These are phyloP conservation scores for Xyrichtys novacula DNA, from an alignment of 2,797 vertebrate species.

Conservation along the genomic window DNA sequence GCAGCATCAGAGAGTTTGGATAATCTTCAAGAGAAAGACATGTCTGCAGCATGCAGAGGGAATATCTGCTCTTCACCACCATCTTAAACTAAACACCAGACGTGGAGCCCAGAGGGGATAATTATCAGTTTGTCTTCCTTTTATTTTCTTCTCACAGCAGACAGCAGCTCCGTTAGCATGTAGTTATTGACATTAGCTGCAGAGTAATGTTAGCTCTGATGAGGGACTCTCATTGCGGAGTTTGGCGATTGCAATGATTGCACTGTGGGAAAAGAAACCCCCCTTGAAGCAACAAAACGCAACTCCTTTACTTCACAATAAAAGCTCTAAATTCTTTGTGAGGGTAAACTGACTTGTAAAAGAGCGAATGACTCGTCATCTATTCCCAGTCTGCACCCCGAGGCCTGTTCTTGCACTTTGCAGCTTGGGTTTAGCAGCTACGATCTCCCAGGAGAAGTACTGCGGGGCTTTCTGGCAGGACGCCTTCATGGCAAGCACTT, in stretches of 20 bases:
- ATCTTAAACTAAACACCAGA: conserved; percentile 39
- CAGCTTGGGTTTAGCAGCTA: not conserved
- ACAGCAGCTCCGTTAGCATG: not conserved
- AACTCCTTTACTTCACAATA: not conserved
- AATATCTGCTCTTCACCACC: conserved; percentile 46
- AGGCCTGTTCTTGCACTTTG: not conserved
- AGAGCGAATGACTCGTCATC: not conserved
- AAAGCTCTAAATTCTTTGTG: not conserved
- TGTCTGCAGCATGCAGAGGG: conserved; percentile 42
- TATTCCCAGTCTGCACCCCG: not conserved
- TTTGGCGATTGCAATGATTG: not conserved
- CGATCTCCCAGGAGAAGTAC: not conserved
- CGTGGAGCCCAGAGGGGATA: conserved; percentile 15
- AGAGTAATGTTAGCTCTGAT: conserved; percentile 12
- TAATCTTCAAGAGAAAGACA: conserved; percentile 61
- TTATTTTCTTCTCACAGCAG: not conserved
- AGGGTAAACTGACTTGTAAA: not conserved
- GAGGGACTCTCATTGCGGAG: not conserved
- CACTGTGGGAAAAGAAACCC: not conserved
- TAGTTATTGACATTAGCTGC: conserved; percentile 7
- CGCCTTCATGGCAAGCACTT: not conserved
- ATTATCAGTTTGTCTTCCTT: conserved; percentile 27
- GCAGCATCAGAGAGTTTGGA: conserved; percentile 66
- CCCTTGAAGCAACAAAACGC: not conserved
- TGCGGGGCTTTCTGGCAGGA: not conserved